A percentile compares a stretch with the other conserved stretches of the same genome.
phyloP scores from a whole-genome alignment of 2,888 invertebrate species.

The Sabatieria punctata region DNA sequence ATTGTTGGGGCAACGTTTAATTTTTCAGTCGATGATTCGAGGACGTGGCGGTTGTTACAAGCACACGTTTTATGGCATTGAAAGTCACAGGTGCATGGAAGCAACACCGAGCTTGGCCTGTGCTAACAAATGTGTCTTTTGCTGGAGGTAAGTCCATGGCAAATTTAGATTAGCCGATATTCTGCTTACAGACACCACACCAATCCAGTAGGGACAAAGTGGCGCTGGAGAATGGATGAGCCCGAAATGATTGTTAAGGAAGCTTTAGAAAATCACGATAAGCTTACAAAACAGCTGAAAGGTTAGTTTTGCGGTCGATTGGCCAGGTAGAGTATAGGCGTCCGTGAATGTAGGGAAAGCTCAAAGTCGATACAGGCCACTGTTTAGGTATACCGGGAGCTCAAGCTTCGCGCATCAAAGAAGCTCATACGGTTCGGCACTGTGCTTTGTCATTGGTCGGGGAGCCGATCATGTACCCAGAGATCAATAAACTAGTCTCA shows the following conservation, averaged over 20 bases:
- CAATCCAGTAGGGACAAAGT: constrained; percentile 44
- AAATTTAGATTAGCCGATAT: not conserved
- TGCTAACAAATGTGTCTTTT: constrained; percentile 46
- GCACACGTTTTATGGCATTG: constrained; percentile 46
- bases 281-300: constrained; percentile 35
- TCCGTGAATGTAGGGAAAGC: too few relatives aligned
- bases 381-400: constrained; percentile 43
- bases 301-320: constrained; percentile 1
- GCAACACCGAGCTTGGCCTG: constrained; percentile 44
- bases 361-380: too few relatives aligned
- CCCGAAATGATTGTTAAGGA: constrained; percentile 40
- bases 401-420: constrained; percentile 36
- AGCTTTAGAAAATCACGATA: constrained; percentile 40
- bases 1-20: too few relatives aligned
- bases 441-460: constrained; percentile 45
- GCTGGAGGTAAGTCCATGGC: constrained; percentile 38
- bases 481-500: constrained; percentile 40
- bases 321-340: too few relatives aligned
- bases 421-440: constrained; percentile 39
- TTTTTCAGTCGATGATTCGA: constrained; percentile 28
- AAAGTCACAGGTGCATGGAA: constrained; percentile 45
- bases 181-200: constrained; percentile 33
- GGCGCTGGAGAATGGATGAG: constrained; percentile 44
- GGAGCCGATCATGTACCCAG: constrained; percentile 46
- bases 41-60: constrained; percentile 45